A percentile compares a stretch with the other conserved stretches of the same genome.
Conservation (phyloP, 2,113 vertebrate genomes). For the Crotalus horridus region DNA sequence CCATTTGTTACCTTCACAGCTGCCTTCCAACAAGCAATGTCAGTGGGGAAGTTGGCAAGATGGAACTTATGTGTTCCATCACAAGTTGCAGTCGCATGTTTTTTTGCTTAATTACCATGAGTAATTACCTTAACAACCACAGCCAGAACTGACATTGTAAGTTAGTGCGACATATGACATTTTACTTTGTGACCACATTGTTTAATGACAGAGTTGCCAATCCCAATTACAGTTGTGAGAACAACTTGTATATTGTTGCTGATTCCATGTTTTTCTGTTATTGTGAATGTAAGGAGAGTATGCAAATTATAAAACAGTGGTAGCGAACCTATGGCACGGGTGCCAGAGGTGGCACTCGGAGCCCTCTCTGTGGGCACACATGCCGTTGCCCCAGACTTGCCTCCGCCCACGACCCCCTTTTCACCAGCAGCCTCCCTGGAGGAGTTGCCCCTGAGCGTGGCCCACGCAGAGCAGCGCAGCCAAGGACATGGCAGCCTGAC, state of each 20-base stretch:
- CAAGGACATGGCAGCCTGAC: no score
- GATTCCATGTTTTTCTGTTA: not conserved
- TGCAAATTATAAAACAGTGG: not conserved
- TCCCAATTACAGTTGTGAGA: not conserved
- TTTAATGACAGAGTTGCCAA: not conserved
- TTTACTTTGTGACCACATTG: not conserved
- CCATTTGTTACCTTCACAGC: not conserved
- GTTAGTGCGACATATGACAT: not conserved
- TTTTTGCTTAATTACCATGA: not conserved
- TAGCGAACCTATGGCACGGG: no score
- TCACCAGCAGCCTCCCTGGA: no score
- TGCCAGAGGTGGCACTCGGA: no score
- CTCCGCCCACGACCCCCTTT: no score
- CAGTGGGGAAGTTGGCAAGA: not conserved
- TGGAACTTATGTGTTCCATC: no score
- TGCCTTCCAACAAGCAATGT: not conserved
- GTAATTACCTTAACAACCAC: not conserved
- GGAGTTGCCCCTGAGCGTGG: no score
- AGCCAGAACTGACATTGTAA: not conserved
- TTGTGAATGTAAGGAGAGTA: not conserved
- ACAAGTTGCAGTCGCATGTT: not conserved
- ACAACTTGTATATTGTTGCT: not conserved
- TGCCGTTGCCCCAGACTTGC: no score
- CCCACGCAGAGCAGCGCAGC: no score
- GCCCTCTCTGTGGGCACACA: no score